Evolutionary conservation across 53 echinoderm and acorn worm genomes (phyloP).

Genomic region (Arbacia lixula): DNA sequence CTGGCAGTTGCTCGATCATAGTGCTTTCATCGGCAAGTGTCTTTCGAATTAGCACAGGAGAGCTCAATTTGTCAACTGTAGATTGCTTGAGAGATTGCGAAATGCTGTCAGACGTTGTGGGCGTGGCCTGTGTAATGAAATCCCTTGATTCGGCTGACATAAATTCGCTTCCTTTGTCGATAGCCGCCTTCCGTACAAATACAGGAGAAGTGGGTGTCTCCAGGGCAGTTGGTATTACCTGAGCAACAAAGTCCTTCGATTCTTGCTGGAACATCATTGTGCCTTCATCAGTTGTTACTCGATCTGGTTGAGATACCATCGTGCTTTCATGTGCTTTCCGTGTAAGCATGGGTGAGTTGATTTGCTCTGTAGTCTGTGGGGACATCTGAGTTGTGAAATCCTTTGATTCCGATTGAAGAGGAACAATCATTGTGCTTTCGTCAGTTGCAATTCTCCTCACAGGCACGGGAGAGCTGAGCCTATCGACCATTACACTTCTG

Average conservation of each 20-base stretch:
- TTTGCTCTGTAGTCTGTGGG: neutral
- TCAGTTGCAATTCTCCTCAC: neutral
- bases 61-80: neutral
- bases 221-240: neutral
- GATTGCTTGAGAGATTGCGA: neutral
- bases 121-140: neutral
- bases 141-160: neutral
- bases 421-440: slow-evolving; percentile 21
- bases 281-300: too few relatives aligned
- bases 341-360: neutral
- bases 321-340: neutral
- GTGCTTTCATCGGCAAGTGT: too few relatives aligned
- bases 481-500: neutral
- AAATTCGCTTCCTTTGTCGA: neutral
- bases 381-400: slow-evolving; percentile 14
- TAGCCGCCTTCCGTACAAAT: neutral
- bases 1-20: too few relatives aligned
- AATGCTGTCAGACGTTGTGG: neutral
- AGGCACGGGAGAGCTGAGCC: slow-evolving; percentile 1
- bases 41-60: too few relatives aligned
- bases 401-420: neutral
- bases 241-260: too few relatives aligned
- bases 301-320: neutral
- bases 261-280: too few relatives aligned
- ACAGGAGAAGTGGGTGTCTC: neutral